Evolutionary conservation across 2,888 invertebrate species (phyloP), one percentile per base, ranked within the genome.

Genomic region (Entomobrya multifasciata): DNA sequence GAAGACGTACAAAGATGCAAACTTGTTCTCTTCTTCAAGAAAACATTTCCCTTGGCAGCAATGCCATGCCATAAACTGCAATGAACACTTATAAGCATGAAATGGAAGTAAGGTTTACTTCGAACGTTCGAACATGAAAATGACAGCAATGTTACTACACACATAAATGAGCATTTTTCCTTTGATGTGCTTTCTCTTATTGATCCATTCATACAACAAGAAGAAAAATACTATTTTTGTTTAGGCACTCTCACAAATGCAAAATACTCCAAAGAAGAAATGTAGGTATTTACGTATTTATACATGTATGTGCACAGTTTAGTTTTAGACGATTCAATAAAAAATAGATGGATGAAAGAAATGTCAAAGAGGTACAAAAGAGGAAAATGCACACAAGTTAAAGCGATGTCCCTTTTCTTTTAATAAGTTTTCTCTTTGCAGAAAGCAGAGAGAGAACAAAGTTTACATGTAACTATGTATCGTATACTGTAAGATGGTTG

Each of bases 11-110:
- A 49, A 49, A 52, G n/a, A 17, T 44, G n/a, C 10, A 67, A 49
- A 49, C 13, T 49, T n/a, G n/a, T n/a, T n/a, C n/a, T n/a, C n/a
- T n/a, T n/a, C n/a, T 11, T 49, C 2, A 49, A 13, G n/a, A 67
- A 41, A 67, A 44, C 67, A 67, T 44, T 67, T 67, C 67, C 67
- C 82, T 62, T 62, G 82, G 74, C 74, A 74, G 62, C 62, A 74
- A 74, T 30, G 22, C 74, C n/a, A 20, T 62, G 60, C 49, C 72
- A 74, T 82, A 76, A 74, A 49, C 82, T 82, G 20, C 41, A 30
- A 57, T 70, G 22, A 80, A 80, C 20, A 60, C 17, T 13, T 1
- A 30, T n/a, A 67, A 44, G 44, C 44, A 44, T 5, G 8, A 44
- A 8, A n/a, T n/a, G n/a, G 44, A 5, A 44, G 5, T 11, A 44